Conservation (phyloP, 2,797 vertebrate species). For the Coccyzus lansbergi region DNA sequence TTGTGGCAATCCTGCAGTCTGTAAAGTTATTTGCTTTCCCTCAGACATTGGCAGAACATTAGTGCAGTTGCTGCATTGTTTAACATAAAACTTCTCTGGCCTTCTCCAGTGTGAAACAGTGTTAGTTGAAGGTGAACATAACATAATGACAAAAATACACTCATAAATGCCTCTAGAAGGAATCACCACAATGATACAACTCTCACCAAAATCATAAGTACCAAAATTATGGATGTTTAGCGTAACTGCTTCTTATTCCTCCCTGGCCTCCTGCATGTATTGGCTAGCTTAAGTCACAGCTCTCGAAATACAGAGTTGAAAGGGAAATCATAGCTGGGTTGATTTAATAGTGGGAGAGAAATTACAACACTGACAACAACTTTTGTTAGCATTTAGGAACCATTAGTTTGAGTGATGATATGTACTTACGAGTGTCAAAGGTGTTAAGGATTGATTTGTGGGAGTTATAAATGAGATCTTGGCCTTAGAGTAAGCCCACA, state of each 20-base stretch:
- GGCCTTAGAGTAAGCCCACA: background rate
- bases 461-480: background rate
- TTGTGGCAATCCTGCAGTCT: background rate
- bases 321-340: background rate
- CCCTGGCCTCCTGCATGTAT: background rate
- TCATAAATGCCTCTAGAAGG: background rate
- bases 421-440: background rate
- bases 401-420: background rate
- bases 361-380: slow-evolving; percentile 1
- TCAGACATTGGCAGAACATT: background rate
- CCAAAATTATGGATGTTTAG: background rate
- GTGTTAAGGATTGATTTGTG: background rate
- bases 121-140: background rate
- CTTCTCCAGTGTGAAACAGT: background rate
- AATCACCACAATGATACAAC: background rate
- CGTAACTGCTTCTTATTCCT: background rate
- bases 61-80: background rate
- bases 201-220: background rate
- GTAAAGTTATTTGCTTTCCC: background rate
- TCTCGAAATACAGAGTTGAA: background rate
- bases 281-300: background rate
- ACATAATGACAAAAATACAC: background rate
- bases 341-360: background rate
- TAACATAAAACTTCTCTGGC: background rate
- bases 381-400: background rate